These are phyloP conservation scores for Plutella xylostella DNA, from an alignment of 2,888 invertebrate species.

Conservation along the genomic window DNA sequence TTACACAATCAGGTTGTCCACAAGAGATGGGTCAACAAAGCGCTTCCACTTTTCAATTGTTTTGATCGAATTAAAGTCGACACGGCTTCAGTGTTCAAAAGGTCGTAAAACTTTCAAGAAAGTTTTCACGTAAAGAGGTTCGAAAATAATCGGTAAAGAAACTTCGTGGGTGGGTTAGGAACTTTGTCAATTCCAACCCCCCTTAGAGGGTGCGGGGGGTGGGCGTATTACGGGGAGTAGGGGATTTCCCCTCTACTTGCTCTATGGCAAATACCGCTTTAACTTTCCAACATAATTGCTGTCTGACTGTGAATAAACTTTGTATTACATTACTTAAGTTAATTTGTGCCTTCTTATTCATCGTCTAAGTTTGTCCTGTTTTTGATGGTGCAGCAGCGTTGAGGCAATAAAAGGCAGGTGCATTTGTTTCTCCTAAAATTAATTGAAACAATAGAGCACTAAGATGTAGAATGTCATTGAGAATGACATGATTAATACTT, in stretches of 20 bases:
- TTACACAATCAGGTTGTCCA: slow-evolving; percentile 10
- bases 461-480: too few relatives aligned
- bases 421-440: too few relatives aligned
- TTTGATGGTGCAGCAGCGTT: slow-evolving; percentile 16
- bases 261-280: slow-evolving; percentile 60
- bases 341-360: slow-evolving; percentile 64
- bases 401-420: too few relatives aligned
- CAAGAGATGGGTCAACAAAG: not conserved
- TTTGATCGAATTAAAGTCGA: not conserved
- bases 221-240: slow-evolving; percentile 20
- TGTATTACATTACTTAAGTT: slow-evolving; percentile 64
- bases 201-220: slow-evolving; percentile 29
- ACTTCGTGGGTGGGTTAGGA: slow-evolving; percentile 32
- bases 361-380: slow-evolving; percentile 49
- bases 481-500: slow-evolving; percentile 1
- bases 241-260: slow-evolving; percentile 39
- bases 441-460: too few relatives aligned
- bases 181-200: slow-evolving; percentile 52
- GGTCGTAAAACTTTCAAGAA: slow-evolving; percentile 26
- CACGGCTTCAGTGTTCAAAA: not conserved
- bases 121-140: slow-evolving; percentile 44
- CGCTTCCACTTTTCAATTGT: too few relatives aligned
- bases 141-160: slow-evolving; percentile 46
- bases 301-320: slow-evolving; percentile 64
- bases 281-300: slow-evolving; percentile 63